These are phyloP conservation scores for Alauda arvensis DNA, from an alignment of 2,797 vertebrate species.

Conservation along the genomic window DNA sequence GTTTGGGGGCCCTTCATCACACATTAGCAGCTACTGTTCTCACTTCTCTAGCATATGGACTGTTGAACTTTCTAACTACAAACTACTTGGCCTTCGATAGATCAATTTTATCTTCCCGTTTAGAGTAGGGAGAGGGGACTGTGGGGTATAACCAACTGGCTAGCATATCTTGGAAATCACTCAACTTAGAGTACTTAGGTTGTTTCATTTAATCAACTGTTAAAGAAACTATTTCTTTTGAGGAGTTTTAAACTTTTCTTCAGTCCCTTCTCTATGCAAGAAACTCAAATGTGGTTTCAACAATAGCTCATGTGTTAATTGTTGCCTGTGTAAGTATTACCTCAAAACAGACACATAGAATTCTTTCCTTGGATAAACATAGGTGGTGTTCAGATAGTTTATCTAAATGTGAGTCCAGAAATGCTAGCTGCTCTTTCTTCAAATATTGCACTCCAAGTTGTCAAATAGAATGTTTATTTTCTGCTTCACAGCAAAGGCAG, in stretches of 20 bases:
- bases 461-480: neutral
- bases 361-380: neutral
- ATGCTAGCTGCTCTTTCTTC: neutral
- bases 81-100: neutral
- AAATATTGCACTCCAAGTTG: neutral
- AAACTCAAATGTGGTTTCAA: neutral
- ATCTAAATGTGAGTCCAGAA: neutral
- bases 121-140: neutral
- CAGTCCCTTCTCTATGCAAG: neutral
- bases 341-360: neutral
- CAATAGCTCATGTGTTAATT: neutral
- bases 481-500: neutral
- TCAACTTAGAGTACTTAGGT: neutral
- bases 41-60: neutral
- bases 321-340: neutral
- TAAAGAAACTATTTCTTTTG: neutral
- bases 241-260: neutral
- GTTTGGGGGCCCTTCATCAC: neutral
- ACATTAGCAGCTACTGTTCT: neutral
- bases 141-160: neutral
- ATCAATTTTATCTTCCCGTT: neutral
- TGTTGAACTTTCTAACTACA: neutral
- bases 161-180: neutral
- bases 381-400: neutral
- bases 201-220: neutral